These are phyloP conservation scores for Bombus cullumanus DNA, from an alignment of 1,140 invertebrate genomes.

Conservation along the genomic window DNA sequence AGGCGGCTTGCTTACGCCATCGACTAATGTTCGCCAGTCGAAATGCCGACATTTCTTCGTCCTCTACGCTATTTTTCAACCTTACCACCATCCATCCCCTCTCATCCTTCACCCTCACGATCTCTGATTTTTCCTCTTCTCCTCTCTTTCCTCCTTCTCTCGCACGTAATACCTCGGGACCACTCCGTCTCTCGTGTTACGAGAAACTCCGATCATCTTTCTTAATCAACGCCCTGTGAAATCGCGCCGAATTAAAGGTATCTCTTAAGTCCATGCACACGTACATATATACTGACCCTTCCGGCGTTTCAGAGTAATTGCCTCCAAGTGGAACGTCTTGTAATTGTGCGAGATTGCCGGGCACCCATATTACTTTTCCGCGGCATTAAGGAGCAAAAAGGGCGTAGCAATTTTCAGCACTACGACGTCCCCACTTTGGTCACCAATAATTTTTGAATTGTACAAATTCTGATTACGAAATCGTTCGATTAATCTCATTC, in stretches of 20 bases:
- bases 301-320: constrained; percentile 9
- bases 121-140: neutral
- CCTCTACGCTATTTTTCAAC: constrained; percentile 49
- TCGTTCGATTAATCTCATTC: no score
- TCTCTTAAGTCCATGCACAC: constrained; percentile 1
- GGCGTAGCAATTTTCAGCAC: neutral
- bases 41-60: constrained; percentile 40
- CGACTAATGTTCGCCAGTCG: constrained; percentile 54
- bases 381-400: neutral
- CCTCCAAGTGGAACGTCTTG: neutral
- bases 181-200: neutral
- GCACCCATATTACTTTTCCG: neutral
- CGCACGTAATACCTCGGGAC: neutral
- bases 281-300: neutral
- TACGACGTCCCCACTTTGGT: neutral
- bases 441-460: neutral
- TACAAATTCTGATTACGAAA: no score
- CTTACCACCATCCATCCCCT: neutral
- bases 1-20: constrained; percentile 54
- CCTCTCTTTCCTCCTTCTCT: neutral
- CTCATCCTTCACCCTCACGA: neutral
- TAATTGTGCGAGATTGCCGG: constrained; percentile 15
- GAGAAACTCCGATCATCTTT: constrained; percentile 7
- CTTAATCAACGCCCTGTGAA: constrained; percentile 34
- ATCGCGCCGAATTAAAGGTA: constrained; percentile 26